Conservation (phyloP, 2,797 vertebrate species). For the Craterocephalus amniculus region DNA sequence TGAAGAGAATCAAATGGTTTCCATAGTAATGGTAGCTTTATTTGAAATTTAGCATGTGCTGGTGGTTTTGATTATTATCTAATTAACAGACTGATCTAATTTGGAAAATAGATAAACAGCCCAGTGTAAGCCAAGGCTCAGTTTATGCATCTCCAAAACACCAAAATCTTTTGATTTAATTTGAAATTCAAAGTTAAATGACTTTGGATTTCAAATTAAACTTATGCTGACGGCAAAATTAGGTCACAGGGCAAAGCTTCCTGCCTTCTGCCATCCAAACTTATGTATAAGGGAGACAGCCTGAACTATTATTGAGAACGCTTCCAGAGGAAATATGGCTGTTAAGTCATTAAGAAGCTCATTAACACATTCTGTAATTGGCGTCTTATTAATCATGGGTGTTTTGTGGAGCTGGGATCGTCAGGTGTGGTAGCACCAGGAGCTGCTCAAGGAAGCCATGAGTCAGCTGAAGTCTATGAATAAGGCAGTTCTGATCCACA, state of each 20-base stretch:
- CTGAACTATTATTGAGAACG: constrained; percentile 39
- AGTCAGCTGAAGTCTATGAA: constrained; percentile 25
- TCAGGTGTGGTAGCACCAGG: constrained; percentile 39
- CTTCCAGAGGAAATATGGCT: constrained; percentile 60
- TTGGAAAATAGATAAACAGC: background rate
- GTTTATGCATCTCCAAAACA: constrained; percentile 7
- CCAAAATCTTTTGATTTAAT: background rate
- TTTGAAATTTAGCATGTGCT: constrained; percentile 22
- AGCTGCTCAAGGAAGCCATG: constrained; percentile 38
- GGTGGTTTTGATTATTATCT: constrained; percentile 33
- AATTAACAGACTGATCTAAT: constrained; percentile 23
- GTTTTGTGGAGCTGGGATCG: constrained; percentile 67
- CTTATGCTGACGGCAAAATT: constrained; percentile 3
- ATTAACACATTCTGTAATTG: constrained; percentile 76
- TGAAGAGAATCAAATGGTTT: constrained; percentile 48
- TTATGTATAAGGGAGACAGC: constrained; percentile 32
- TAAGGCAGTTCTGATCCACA: constrained; percentile 1
- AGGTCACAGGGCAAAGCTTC: constrained; percentile 23
- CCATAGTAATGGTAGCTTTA: constrained; percentile 51
- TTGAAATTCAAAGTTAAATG: too few species aligned
- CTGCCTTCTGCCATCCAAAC: constrained; percentile 14
- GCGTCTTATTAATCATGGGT: constrained; percentile 78
- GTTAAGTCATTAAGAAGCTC: constrained; percentile 75
- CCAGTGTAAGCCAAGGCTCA: background rate
- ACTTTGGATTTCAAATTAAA: background rate